A percentile compares a stretch with the other conserved stretches of the same genome.
Conservation (phyloP, 2,797 vertebrate genomes). For the Aeoliscus strigatus region DNA sequence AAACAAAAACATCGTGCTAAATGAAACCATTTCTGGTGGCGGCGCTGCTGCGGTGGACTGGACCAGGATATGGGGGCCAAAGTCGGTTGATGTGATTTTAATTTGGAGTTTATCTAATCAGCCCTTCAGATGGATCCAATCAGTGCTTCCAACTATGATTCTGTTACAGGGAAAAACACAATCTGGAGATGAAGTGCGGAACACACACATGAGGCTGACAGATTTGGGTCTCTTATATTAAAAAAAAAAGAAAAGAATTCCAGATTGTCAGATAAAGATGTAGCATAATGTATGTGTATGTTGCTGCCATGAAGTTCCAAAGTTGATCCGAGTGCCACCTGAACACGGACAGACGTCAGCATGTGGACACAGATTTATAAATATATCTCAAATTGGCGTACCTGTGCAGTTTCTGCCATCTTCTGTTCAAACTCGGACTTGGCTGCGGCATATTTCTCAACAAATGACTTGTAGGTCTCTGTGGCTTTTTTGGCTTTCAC, state of each 20-base stretch:
- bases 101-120: constrained; percentile 74
- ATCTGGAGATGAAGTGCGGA: constrained; percentile 51
- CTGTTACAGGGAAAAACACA: constrained; percentile 61
- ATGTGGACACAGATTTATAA: too few relatives aligned
- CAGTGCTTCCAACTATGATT: constrained; percentile 53
- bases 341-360: too few relatives aligned
- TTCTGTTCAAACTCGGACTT: constrained; percentile 97
- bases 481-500: constrained; percentile 97
- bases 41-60: constrained; percentile 35
- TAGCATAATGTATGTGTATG: too few relatives aligned
- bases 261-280: too few relatives aligned
- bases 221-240: too few relatives aligned
- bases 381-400: constrained; percentile 39
- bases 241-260: too few relatives aligned
- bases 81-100: constrained; percentile 66
- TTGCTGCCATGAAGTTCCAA: too few relatives aligned
- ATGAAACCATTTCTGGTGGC: constrained; percentile 57
- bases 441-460: constrained; percentile 91
- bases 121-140: constrained; percentile 68
- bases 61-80: constrained; percentile 52
- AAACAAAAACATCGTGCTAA: constrained; percentile 32
- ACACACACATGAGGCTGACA: constrained; percentile 14
- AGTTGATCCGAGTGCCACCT: too few relatives aligned
- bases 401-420: constrained; percentile 96
- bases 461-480: constrained; percentile 88